Evolutionary conservation across 2,888 invertebrate species (phyloP), one percentile per base, ranked within the genome.

Genomic region (Drosophila fulvimacula): DNA sequence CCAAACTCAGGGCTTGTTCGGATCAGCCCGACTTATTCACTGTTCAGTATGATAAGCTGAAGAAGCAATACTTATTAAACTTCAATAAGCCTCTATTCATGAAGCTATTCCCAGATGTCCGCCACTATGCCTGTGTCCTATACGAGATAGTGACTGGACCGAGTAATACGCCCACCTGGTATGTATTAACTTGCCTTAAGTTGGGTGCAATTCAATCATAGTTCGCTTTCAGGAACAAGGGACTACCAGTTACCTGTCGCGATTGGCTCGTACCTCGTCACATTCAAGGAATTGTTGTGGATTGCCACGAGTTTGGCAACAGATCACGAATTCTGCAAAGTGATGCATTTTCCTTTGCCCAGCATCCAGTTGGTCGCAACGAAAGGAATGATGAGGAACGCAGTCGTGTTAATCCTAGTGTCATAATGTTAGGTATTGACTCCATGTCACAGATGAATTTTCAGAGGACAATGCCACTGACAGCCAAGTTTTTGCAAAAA

Each of bases 361-460:
- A 93, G 85, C 82, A 94, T 89, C 89, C 60, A 9, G 5, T 5
- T 0, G 38, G 58, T 41, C 53, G 69, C 1, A 64, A 93, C 3
- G 62, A 68, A 2, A 11, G 10, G 48, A 64, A 5, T 15, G 74
- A 74, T 30, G 36, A 17, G 39, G 19, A 44, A 19, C 61, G 70
- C n/a, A 65, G 46, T 60, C 59, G 32, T 0, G 56, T 19, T 42
- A 87, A 94, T 97, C 2, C 91, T 96, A 78, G 57, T 51, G 42
- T 77, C 1, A 58, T 97, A 27, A 92, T 97, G 87, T 90, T 98
- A 27, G 97, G 97, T 24, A 95, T 97, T 79, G 97, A 97, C 89
- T 96, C 96, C 24, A 95, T 97, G 69, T 79, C 75, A 0, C 69
- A 73, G 48, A 63, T 79, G 4, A 76, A 93, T 94, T 24, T 93